Percentiles rank a stretch among this genome's conserved stretches.
Conservation (phyloP, 2,113 vertebrate species). For the Siphamia tubifer region DNA sequence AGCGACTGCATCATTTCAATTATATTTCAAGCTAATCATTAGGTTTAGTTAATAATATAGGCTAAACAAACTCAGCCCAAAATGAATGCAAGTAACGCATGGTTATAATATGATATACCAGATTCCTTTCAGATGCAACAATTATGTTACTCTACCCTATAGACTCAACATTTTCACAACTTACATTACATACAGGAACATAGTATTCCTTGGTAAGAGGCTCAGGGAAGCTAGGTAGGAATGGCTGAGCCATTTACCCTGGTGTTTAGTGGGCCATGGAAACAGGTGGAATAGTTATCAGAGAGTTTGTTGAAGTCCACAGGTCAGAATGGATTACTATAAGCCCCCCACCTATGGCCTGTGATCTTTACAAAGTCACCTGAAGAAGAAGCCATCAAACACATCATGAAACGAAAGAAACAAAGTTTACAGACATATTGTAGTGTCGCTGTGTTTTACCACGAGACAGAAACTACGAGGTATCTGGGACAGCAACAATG, state of each 20-base stretch:
- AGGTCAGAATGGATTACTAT: constrained; percentile 47
- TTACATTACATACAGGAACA: too few relatives aligned
- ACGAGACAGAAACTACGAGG: constrained; percentile 29
- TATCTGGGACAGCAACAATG: constrained; percentile 70
- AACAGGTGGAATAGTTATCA: constrained; percentile 7
- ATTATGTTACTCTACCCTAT: too few relatives aligned
- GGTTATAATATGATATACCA: too few relatives aligned
- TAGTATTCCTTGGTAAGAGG: too few relatives aligned
- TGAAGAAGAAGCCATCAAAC: constrained; percentile 2
- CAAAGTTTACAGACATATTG: not conserved
- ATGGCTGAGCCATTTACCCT: not conserved
- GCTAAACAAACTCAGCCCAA: not conserved
- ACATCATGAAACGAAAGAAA: not conserved
- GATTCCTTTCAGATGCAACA: too few relatives aligned
- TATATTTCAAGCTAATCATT: too few relatives aligned
- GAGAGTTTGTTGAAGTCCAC: constrained; percentile 37
- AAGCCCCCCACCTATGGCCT: constrained; percentile 38
- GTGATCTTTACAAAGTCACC: constrained; percentile 8
- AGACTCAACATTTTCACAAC: too few relatives aligned
- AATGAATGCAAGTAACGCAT: not conserved
- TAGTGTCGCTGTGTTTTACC: constrained; percentile 12
- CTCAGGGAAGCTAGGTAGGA: not conserved
- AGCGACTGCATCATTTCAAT: too few relatives aligned
- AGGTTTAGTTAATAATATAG: too few relatives aligned
- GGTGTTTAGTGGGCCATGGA: not conserved